Conservation (phyloP, 64 coral and sea anemone species). For the Dendronephthya gigantea region DNA sequence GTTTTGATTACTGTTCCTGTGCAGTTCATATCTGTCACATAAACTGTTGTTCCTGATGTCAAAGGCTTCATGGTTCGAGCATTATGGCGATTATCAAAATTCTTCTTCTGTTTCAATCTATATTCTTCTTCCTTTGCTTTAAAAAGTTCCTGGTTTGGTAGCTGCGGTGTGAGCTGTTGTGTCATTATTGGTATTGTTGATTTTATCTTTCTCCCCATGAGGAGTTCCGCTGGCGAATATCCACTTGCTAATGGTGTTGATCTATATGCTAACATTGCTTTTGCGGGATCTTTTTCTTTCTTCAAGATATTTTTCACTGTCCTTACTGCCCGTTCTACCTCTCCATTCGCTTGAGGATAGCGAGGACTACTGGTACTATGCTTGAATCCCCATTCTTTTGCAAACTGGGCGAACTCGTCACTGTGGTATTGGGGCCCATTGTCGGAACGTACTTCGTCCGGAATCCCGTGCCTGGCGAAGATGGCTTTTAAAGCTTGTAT, state of each 20-base stretch:
- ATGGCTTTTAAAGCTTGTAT: background rate
- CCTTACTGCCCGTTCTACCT: conserved; percentile 3
- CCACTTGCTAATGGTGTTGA: background rate
- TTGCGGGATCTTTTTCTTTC: background rate
- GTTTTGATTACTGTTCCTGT: background rate
- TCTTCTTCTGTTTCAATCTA: too few species aligned
- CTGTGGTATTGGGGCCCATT: background rate
- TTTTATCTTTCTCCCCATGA: background rate
- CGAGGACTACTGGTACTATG: background rate
- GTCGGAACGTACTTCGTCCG: conserved; percentile 5
- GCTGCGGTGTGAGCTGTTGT: background rate
- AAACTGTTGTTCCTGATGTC: background rate
- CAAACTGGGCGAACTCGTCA: conserved; percentile 16
- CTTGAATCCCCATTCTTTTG: conserved; percentile 19
- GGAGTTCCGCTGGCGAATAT: background rate
- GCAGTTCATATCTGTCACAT: background rate
- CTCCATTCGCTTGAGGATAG: too few species aligned
- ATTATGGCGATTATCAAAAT: background rate
- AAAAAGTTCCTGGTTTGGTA: too few species aligned
- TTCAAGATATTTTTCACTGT: conserved; percentile 11
- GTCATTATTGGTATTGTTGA: background rate
- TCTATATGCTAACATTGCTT: conserved; percentile 4
- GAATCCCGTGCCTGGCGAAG: conserved; percentile 4
- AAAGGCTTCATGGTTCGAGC: background rate
- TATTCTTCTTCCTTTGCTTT: too few species aligned